These are phyloP conservation scores for Epinephelus moara DNA, from an alignment of 2,113 vertebrate genomes.

Conservation along the genomic window DNA sequence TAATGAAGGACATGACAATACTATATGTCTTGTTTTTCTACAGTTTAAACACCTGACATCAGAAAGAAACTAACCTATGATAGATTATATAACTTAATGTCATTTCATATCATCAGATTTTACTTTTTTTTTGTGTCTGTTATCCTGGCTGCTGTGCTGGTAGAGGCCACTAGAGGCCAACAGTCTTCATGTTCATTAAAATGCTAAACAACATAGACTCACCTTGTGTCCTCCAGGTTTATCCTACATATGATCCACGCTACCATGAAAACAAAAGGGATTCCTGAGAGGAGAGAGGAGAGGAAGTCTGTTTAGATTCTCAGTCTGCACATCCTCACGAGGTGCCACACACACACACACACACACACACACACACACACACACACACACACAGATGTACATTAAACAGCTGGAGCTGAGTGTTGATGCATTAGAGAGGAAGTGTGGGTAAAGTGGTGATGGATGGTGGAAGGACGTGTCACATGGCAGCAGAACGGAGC, in stretches of 20 bases:
- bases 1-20: not conserved
- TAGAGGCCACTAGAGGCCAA: conserved; percentile 9
- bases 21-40: not conserved
- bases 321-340: conserved; percentile 27
- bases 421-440: conserved; percentile 24
- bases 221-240: conserved; percentile 91
- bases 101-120: not conserved
- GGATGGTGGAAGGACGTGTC: conserved; percentile 42
- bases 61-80: not conserved
- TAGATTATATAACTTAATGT: not conserved
- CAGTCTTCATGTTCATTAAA: not conserved
- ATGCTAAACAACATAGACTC: conserved; percentile 12
- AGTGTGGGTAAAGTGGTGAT: conserved; percentile 41
- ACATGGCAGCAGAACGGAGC: conserved; percentile 18
- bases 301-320: conserved; percentile 52
- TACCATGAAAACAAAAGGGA: conserved; percentile 84
- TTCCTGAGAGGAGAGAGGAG: conserved; percentile 65
- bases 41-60: not conserved
- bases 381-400: conserved; percentile 16
- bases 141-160: not conserved
- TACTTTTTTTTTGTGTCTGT: not conserved
- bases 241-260: conserved; percentile 91
- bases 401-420: conserved; percentile 38
- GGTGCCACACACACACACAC: conserved; percentile 23
- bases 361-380: conserved; percentile 26